Evolutionary conservation across 2,888 invertebrate species (phyloP).

Genomic region (Mythimna impura): DNA sequence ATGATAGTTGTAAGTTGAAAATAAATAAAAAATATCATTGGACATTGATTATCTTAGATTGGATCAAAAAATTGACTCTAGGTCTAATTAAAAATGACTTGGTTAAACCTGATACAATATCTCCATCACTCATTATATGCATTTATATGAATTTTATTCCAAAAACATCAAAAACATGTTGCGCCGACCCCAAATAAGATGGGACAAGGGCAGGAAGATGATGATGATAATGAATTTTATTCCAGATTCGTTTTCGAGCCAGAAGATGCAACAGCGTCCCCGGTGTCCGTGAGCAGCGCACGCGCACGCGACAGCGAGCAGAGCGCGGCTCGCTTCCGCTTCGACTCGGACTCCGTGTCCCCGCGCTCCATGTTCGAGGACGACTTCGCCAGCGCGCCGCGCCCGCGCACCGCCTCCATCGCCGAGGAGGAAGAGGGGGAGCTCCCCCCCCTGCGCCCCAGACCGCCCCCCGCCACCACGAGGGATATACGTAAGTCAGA

Average conservation of each 20-base stretch:
- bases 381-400: slow-evolving; percentile 91
- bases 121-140: too few species aligned
- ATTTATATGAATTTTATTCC: not conserved
- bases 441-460: slow-evolving; percentile 81
- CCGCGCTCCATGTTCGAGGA: slow-evolving; percentile 92
- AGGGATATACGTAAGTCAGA: slow-evolving; percentile 96
- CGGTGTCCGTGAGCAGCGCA: slow-evolving; percentile 78
- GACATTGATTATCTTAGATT: too few species aligned
- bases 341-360: slow-evolving; percentile 86
- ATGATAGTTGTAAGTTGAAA: too few species aligned
- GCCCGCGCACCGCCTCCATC: slow-evolving; percentile 84
- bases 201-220: too few species aligned
- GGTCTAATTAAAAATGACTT: too few species aligned
- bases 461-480: slow-evolving; percentile 80
- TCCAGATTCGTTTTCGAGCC: slow-evolving; percentile 84
- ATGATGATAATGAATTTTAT: not conserved
- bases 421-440: slow-evolving; percentile 87
- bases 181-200: too few species aligned
- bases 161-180: too few species aligned
- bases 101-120: too few species aligned
- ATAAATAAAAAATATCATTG: too few species aligned
- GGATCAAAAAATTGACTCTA: too few species aligned
- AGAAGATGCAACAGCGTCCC: slow-evolving; percentile 82
- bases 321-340: slow-evolving; percentile 81
- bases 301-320: slow-evolving; percentile 79